These are phyloP conservation scores for Amblyornis subalaris DNA, from an alignment of 2,113 vertebrate genomes.

Conservation along the genomic window DNA sequence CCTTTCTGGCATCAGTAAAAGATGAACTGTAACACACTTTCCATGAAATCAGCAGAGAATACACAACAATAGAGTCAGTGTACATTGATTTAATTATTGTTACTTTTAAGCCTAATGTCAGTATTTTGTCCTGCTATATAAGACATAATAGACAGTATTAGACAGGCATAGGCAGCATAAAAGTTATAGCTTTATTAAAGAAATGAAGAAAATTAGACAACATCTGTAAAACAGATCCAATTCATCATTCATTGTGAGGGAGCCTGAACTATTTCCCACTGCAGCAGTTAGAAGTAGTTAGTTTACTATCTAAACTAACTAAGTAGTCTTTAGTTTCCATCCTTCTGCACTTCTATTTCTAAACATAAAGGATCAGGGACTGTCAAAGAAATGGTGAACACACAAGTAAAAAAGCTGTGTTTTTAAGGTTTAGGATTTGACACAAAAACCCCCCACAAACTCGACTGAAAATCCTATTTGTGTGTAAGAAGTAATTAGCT, in stretches of 20 bases:
- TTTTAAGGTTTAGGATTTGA: slow-evolving; percentile 38
- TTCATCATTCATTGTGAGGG: slow-evolving; percentile 51
- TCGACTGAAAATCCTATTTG: not conserved
- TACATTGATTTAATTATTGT: not conserved
- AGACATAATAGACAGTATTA: not conserved
- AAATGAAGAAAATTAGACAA: not conserved
- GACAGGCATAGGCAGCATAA: not conserved
- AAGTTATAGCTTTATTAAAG: not conserved
- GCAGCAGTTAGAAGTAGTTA: slow-evolving; percentile 13
- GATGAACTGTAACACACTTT: not conserved
- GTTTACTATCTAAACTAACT: too few relatives aligned
- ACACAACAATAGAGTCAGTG: not conserved
- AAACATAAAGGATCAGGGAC: not conserved
- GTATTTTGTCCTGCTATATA: not conserved
- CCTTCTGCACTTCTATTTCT: not conserved
- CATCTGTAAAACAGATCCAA: slow-evolving; percentile 27
- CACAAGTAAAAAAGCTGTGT: not conserved
- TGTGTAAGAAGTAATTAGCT: slow-evolving; percentile 10
- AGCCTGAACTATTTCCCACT: slow-evolving; percentile 61
- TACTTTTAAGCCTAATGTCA: slow-evolving; percentile 1
- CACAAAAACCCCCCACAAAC: not conserved
- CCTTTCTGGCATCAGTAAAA: not conserved
- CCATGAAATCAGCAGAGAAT: not conserved
- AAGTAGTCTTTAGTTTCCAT: slow-evolving; percentile 13
- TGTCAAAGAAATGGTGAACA: not conserved